Percentiles rank a stretch among this genome's conserved stretches.
Evolutionary conservation across 1,140 invertebrate genomes (phyloP).

Genomic region (Pteromalus puparum): DNA sequence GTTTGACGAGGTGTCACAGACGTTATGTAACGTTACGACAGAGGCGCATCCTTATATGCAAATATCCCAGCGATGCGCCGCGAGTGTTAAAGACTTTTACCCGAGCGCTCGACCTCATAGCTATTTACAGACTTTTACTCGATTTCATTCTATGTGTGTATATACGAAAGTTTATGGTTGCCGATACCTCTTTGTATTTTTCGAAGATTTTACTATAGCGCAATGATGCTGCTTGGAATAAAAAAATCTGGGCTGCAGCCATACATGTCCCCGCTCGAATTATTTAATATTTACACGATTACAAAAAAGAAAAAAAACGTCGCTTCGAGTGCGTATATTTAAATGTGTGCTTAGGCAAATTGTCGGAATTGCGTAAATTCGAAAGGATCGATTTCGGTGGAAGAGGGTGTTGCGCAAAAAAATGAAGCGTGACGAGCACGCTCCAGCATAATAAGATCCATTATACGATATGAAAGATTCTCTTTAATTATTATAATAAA

Average conservation of each 20-base stretch:
- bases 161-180: constrained; percentile 19
- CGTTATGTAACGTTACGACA: not conserved
- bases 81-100: not conserved
- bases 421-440: not conserved
- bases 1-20: not conserved
- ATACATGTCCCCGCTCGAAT: not conserved
- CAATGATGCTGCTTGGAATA: not conserved
- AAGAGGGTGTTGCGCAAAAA: constrained; percentile 7
- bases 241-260: too few species aligned
- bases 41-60: constrained; percentile 26
- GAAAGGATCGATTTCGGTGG: constrained; percentile 19
- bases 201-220: not conserved
- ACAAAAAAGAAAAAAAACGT: not conserved
- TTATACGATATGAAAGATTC: constrained; percentile 1
- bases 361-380: constrained; percentile 9
- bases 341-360: constrained; percentile 24
- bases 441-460: not conserved
- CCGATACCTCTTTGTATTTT: not conserved
- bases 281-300: constrained; percentile 10
- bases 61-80: not conserved
- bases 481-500: constrained; percentile 31
- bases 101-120: not conserved
- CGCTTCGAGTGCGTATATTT: not conserved
- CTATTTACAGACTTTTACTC: constrained; percentile 16
- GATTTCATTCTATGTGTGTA: not conserved